A percentile compares a stretch with the other conserved stretches of the same genome.
Conservation (phyloP, 2,113 vertebrate genomes). For the Cavia porcellus region DNA sequence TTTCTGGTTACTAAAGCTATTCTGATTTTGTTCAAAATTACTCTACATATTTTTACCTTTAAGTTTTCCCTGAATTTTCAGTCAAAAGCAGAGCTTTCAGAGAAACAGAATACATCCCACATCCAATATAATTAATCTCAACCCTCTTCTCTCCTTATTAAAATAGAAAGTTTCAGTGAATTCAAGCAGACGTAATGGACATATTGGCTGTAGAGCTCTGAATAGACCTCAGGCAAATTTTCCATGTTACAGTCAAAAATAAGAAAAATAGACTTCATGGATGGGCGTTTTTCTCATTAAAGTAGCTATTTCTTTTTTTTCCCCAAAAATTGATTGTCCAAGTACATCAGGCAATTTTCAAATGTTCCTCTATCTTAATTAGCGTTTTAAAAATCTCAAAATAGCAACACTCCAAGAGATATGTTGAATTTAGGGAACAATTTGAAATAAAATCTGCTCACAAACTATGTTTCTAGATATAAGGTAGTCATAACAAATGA, state of each 20-base stretch:
- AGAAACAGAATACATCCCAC: not conserved
- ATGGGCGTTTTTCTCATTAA: constrained; percentile 68
- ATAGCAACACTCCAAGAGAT: constrained; percentile 38
- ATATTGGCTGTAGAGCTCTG: not conserved
- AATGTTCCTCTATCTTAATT: constrained; percentile 74
- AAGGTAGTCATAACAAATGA: not conserved
- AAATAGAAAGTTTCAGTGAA: not conserved
- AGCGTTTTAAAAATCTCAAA: constrained; percentile 64
- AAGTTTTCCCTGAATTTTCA: not conserved
- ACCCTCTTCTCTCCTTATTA: not conserved
- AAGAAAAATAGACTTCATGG: constrained; percentile 60
- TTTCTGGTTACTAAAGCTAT: not conserved
- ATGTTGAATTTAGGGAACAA: constrained; percentile 49
- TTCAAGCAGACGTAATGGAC: not conserved
- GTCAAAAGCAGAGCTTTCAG: not conserved
- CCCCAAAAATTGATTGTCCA: constrained; percentile 37
- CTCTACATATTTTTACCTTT: not conserved
- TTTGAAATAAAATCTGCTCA: constrained; percentile 52
- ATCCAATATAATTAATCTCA: not conserved
- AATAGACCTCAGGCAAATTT: not conserved
- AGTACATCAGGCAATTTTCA: constrained; percentile 63
- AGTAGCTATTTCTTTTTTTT: constrained; percentile 68
- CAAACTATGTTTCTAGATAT: constrained; percentile 22
- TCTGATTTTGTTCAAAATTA: not conserved
- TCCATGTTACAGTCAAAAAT: constrained; percentile 29